Conservation (phyloP, 2,888 invertebrate genomes). For the Athalia cordata region DNA sequence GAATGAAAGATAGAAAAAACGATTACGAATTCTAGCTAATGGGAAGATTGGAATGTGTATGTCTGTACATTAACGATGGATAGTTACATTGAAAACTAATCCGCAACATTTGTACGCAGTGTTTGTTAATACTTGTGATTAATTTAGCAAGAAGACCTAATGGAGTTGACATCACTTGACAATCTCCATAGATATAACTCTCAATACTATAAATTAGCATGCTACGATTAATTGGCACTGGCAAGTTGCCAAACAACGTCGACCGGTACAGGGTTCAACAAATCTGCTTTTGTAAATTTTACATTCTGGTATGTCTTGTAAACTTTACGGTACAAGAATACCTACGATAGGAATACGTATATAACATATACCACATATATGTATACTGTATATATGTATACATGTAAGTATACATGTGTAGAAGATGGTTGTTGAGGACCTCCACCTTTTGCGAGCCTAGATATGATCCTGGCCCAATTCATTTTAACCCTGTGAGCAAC, state of each 20-base stretch:
- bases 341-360: constrained; percentile 45
- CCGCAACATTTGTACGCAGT: constrained; percentile 16
- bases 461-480: too few species aligned
- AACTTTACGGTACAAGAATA: constrained; percentile 58
- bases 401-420: constrained; percentile 49
- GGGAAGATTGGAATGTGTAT: constrained; percentile 30
- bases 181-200: constrained; percentile 23
- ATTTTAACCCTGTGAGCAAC: too few species aligned
- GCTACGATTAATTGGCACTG: constrained; percentile 41
- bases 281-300: constrained; percentile 38
- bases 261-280: constrained; percentile 32
- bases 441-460: too few species aligned
- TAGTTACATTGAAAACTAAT: constrained; percentile 60
- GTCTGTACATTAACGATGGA: constrained; percentile 63
- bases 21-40: not conserved
- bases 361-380: constrained; percentile 44
- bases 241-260: constrained; percentile 1
- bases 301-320: constrained; percentile 60
- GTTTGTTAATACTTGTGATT: constrained; percentile 34
- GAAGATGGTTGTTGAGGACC: constrained; percentile 35
- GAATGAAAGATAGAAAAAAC: not conserved
- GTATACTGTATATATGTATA: constrained; percentile 48
- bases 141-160: constrained; percentile 10
- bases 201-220: constrained; percentile 34
- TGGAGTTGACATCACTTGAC: constrained; percentile 2